phyloP scores from a whole-genome alignment of 2,797 vertebrate species.

The Hemibagrus guttatus region DNA sequence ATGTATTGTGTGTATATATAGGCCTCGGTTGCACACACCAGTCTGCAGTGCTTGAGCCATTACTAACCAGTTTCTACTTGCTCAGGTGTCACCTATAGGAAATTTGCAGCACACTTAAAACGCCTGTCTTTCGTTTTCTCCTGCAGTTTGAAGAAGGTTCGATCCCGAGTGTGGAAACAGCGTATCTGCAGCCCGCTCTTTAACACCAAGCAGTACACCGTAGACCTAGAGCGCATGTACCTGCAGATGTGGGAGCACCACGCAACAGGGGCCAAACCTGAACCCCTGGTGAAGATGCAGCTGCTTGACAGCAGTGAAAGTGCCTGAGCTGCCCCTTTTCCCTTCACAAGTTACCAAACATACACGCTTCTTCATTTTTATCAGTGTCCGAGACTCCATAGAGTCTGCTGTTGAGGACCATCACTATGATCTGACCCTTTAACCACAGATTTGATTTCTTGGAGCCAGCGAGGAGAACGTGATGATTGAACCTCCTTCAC shows the following conservation, averaged over 20 bases:
- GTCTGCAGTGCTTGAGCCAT: neutral
- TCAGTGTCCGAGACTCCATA: constrained; percentile 58
- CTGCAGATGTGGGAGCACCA: constrained; percentile 97
- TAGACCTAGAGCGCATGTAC: constrained; percentile 93
- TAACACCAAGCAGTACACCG: constrained; percentile 97
- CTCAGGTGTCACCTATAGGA: neutral
- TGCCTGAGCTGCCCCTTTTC: constrained; percentile 72
- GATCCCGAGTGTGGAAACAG: constrained; percentile 95
- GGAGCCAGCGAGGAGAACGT: constrained; percentile 64
- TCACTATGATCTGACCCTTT: constrained; percentile 40
- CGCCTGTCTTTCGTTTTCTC: neutral
- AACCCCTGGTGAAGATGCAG: constrained; percentile 85
- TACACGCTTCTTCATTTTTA: constrained; percentile 42
- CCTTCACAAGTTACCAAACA: constrained; percentile 6
- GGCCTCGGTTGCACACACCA: no score
- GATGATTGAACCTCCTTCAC: constrained; percentile 58
- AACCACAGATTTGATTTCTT: constrained; percentile 39
- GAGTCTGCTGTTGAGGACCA: constrained; percentile 64
- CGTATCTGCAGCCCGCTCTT: constrained; percentile 96
- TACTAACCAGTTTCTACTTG: neutral
- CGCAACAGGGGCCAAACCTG: constrained; percentile 87
- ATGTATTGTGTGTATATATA: no score
- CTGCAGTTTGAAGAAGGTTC: constrained; percentile 91
- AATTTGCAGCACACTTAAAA: neutral
- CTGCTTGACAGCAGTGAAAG: constrained; percentile 85